Evolutionary conservation across 1,140 invertebrate genomes (phyloP), one percentile per base, ranked within the genome.

Genomic region (Rhagoletis zephyria): DNA sequence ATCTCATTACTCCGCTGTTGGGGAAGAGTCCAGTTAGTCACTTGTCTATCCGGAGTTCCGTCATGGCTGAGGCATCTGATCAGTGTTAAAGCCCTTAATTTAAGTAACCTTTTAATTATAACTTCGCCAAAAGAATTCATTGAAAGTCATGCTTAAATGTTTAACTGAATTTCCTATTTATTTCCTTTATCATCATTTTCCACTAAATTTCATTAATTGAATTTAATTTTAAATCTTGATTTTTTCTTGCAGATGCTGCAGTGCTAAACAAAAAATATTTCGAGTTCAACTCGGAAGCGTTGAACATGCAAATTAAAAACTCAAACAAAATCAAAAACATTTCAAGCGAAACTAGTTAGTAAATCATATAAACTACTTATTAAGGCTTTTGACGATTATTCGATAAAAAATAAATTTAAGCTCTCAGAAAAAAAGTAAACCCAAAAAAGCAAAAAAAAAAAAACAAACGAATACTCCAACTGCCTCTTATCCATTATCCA

Each of bases 191-290:
- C 30, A 30, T 10, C 51, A 56, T 56, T 56, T 56, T 56, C 51
- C 10, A 56, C 1, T 2, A 56, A 56, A 2, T 56, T 56, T 56
- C 51, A 7, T 56, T 74, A 16, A 74, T 12, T 59, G 14, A 59
- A 19, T 81, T 77, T 51, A 70, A 45, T 70, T 19, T 19, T 5
- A 56, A 16, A 9, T 81, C 56, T 81, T 81, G 9, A 81, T 81
- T 81, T 81, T 48, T 81, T 81, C 45, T 81, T 81, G 48, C 74
- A 81, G 74, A 81, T 81, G 74, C 42, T n/a, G 74, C 74, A 81
- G 48, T 42, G 48, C 14, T 81, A 56, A 81, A 59, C 48, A 10
- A 74, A 48, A 74, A 40, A 16, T 45, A 74, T 48, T 74, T 74
- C 42, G 67, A 74, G 67, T 74, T 74, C 14, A 45, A 45, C 67